Conservation (phyloP, 2,888 invertebrate species). For the Carcina quercana region DNA sequence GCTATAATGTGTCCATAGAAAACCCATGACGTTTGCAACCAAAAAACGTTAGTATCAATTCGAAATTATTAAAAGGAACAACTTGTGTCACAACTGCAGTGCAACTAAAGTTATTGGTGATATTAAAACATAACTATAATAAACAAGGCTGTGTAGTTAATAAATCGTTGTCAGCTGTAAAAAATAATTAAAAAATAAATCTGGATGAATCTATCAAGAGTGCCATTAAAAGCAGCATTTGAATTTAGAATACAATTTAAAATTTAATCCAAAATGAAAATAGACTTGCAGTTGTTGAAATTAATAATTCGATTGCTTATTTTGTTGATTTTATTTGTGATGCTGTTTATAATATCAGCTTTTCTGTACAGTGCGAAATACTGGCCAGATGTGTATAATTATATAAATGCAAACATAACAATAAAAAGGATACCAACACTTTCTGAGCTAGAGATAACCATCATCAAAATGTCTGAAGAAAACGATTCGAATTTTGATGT, state of each 20-base stretch:
- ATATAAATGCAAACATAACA: conserved; percentile 56
- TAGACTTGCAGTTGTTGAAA: conserved; percentile 36
- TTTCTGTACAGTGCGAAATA: conserved; percentile 50
- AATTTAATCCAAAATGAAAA: conserved; percentile 32
- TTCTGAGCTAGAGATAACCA: conserved; percentile 44
- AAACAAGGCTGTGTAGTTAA: too few species aligned
- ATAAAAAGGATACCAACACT: conserved; percentile 55
- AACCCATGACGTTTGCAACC: conserved; percentile 6
- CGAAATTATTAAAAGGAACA: background rate
- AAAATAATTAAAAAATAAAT: too few species aligned
- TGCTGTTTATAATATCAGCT: conserved; percentile 43
- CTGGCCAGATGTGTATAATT: conserved; percentile 59
- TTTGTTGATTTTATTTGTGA: conserved; percentile 43
- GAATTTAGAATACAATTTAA: too few species aligned
- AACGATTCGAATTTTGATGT: conserved; percentile 6
- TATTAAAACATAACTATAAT: too few species aligned
- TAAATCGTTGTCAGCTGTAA: too few species aligned
- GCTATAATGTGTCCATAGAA: conserved; percentile 25
- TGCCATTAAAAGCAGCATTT: too few species aligned
- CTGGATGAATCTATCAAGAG: too few species aligned
- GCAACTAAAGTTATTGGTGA: too few species aligned
- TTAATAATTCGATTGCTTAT: conserved; percentile 41
- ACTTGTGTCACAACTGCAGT: too few species aligned
- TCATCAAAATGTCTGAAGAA: conserved; percentile 26
- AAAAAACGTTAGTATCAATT: background rate